A percentile compares a stretch with the other conserved stretches of the same genome.
Evolutionary conservation across 2,113 vertebrate genomes (phyloP).

Genomic region (Corydoras maculifer): DNA sequence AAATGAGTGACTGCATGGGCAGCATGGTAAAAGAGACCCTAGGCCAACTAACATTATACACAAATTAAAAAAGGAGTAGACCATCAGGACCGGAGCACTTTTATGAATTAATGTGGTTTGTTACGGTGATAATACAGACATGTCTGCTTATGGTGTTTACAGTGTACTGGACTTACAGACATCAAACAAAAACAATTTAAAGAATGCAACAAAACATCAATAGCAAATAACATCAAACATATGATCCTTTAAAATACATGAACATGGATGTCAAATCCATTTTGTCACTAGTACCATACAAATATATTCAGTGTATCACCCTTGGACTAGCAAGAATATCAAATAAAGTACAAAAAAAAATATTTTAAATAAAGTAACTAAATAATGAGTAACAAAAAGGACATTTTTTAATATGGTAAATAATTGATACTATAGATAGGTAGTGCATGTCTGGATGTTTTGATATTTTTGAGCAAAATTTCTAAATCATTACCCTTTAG

Average conservation of each 20-base stretch:
- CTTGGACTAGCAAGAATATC: too few species aligned
- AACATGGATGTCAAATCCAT: too few species aligned
- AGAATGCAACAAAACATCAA: too few species aligned
- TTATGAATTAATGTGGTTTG: conserved; percentile 54
- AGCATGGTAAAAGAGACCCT: conserved; percentile 73
- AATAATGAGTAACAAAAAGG: not conserved
- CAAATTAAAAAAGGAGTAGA: conserved; percentile 69
- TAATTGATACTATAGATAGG: too few species aligned
- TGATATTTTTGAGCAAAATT: conserved; percentile 1
- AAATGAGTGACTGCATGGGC: conserved; percentile 68
- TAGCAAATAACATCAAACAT: not conserved
- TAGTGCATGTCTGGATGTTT: too few species aligned
- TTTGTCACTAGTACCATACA: not conserved
- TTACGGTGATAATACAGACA: conserved; percentile 26
- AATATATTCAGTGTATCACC: not conserved
- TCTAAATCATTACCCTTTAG: conserved; percentile 4
- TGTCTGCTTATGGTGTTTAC: conserved; percentile 1
- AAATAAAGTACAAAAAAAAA: not conserved
- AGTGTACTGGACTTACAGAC: too few species aligned
- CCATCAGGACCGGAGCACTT: conserved; percentile 47
- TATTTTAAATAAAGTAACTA: too few species aligned
- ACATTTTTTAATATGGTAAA: not conserved
- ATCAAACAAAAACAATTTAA: too few species aligned
- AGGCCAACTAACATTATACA: conserved; percentile 79
- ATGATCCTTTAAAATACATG: not conserved